phyloP scores from a whole-genome alignment of 2,888 invertebrate species.

The Achlya flavicornis region DNA sequence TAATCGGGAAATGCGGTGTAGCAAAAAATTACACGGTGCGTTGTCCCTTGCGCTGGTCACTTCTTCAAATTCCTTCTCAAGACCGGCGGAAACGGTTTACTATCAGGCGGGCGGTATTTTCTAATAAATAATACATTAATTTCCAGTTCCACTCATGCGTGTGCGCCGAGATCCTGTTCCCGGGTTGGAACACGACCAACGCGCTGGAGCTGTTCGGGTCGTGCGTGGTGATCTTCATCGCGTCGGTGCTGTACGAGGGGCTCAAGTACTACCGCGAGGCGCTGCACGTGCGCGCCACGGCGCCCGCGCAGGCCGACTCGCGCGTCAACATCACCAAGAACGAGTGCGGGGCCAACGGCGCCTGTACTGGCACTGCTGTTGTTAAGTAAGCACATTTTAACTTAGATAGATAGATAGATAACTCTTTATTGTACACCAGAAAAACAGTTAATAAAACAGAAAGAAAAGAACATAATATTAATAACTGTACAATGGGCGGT shows the following conservation, averaged over 20 bases:
- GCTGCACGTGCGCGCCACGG: constrained; percentile 59
- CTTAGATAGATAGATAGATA: too few species aligned
- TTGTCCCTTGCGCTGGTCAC: too few species aligned
- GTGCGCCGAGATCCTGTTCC: constrained; percentile 90
- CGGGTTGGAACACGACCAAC: constrained; percentile 89
- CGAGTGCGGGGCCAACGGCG: constrained; percentile 70
- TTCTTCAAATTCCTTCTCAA: too few species aligned
- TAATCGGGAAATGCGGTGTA: too few species aligned
- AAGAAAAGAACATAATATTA: too few species aligned
- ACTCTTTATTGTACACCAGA: too few species aligned
- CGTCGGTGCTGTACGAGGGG: constrained; percentile 97
- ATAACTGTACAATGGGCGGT: too few species aligned
- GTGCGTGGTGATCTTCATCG: constrained; percentile 93
- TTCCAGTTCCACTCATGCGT: constrained; percentile 92
- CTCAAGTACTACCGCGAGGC: constrained; percentile 91
- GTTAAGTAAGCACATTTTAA: constrained; percentile 61
- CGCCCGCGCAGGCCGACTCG: constrained; percentile 59
- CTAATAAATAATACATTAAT: too few species aligned
- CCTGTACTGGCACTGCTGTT: constrained; percentile 64
- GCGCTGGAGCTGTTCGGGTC: constrained; percentile 92
- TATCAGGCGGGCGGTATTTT: too few species aligned
- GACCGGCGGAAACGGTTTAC: too few species aligned
- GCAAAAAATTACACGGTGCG: too few species aligned
- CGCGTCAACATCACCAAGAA: constrained; percentile 78
- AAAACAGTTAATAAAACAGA: too few species aligned